Conservation (phyloP, 2,113 vertebrate species). For the Eubucco bourcierii region DNA sequence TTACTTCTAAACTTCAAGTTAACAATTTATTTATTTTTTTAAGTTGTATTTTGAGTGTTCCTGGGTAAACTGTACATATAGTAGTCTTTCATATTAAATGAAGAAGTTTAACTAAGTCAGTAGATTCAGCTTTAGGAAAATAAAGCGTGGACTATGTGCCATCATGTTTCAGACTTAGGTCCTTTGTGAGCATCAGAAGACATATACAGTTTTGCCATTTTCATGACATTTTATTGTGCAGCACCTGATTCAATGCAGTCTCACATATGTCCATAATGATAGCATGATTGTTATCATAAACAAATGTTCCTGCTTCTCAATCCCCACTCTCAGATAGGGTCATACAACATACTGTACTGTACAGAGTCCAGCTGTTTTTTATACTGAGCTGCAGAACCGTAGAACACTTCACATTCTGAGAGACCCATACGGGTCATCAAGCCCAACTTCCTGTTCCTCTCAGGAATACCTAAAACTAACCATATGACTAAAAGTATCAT, state of each 20-base stretch:
- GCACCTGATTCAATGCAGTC: not conserved
- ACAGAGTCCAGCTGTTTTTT: not conserved
- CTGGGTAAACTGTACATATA: not conserved
- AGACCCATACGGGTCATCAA: not conserved
- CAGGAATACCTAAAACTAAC: not conserved
- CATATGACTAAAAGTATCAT: fast-evolving
- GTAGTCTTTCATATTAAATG: not conserved
- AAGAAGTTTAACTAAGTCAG: not conserved
- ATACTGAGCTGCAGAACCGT: not conserved
- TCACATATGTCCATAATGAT: not conserved
- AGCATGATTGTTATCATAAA: not conserved
- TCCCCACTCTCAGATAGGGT: not conserved
- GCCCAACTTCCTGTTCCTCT: not conserved
- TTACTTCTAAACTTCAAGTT: not conserved
- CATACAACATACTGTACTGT: not conserved
- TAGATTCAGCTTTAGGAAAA: not conserved
- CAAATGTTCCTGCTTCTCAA: not conserved
- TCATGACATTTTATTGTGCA: not conserved
- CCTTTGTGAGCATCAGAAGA: not conserved
- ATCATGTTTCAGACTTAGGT: not conserved
- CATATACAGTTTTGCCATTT: not conserved
- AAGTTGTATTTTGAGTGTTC: not conserved
- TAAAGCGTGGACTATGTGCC: not conserved
- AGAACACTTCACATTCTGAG: not conserved
- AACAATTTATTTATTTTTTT: not conserved